phyloP scores from a whole-genome alignment of 53 echinoderm and acorn worm species.

The Crossaster papposus region DNA sequence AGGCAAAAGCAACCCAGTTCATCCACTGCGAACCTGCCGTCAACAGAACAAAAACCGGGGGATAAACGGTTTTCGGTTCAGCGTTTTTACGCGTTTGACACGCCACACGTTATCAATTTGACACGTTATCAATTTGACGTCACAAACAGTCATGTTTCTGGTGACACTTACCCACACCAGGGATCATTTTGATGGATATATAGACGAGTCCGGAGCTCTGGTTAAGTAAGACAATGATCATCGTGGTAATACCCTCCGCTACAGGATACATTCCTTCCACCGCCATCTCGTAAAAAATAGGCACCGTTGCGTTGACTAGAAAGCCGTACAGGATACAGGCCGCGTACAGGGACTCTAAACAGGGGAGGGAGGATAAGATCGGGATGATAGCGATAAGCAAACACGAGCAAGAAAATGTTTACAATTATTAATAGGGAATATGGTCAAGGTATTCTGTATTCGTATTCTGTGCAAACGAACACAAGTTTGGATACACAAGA shows the following conservation, averaged over 20 bases:
- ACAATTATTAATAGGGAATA: too few species aligned
- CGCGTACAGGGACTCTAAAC: neutral
- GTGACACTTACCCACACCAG: neutral
- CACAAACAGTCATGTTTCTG: too few species aligned
- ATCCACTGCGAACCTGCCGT: neutral
- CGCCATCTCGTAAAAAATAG: constrained; percentile 7
- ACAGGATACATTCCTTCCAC: neutral
- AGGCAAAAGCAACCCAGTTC: constrained; percentile 6
- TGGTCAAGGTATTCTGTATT: too few species aligned
- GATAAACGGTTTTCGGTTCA: too few species aligned
- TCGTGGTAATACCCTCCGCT: neutral
- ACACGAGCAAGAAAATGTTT: neutral
- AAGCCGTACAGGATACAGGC: constrained; percentile 1
- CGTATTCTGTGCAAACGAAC: too few species aligned
- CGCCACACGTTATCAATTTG: too few species aligned
- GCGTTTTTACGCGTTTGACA: too few species aligned
- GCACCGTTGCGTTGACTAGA: neutral
- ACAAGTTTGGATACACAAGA: too few species aligned
- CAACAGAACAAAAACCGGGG: neutral
- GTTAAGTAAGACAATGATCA: neutral
- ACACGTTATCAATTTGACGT: too few species aligned
- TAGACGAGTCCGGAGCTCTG: neutral
- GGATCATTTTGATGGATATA: constrained; percentile 6
- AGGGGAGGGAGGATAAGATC: neutral
- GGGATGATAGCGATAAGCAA: too few species aligned